These are phyloP conservation scores for Solenodon paradoxus DNA, from an alignment of 2,113 vertebrate genomes.

Conservation along the genomic window DNA sequence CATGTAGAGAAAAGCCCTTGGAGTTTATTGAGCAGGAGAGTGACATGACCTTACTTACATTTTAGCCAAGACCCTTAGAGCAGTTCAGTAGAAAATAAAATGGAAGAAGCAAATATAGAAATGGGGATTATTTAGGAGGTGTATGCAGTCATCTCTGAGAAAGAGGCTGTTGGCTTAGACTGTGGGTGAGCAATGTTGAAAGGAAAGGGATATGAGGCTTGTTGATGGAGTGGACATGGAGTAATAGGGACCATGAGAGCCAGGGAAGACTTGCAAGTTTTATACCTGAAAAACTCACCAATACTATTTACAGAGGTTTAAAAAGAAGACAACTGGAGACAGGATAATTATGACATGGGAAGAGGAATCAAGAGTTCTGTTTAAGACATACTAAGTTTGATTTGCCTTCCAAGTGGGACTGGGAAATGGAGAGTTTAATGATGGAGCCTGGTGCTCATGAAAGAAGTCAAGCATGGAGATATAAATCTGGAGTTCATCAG, in stretches of 20 bases:
- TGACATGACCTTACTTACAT: not conserved
- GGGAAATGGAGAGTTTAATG: not conserved
- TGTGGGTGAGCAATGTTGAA: no score
- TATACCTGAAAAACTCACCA: not conserved
- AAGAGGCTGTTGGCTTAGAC: not conserved
- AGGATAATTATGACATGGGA: not conserved
- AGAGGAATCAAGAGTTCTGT: not conserved
- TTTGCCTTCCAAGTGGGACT: not conserved
- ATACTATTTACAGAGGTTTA: not conserved
- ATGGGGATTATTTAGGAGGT: no score
- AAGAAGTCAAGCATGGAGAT: not conserved
- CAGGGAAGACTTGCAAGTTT: not conserved
- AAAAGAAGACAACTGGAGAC: not conserved
- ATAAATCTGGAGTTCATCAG: not conserved
- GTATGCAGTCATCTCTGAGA: no score
- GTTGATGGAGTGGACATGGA: rapidly evolving
- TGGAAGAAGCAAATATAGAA: not conserved
- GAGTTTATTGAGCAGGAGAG: not conserved
- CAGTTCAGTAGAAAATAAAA: not conserved
- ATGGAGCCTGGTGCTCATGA: not conserved
- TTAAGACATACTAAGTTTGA: not conserved
- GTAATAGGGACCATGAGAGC: not conserved
- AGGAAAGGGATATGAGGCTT: not conserved
- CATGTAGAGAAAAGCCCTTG: not conserved
- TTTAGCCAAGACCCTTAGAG: not conserved